phyloP scores from a whole-genome alignment of 2,797 vertebrate genomes.

The Megalops cyprinoides region DNA sequence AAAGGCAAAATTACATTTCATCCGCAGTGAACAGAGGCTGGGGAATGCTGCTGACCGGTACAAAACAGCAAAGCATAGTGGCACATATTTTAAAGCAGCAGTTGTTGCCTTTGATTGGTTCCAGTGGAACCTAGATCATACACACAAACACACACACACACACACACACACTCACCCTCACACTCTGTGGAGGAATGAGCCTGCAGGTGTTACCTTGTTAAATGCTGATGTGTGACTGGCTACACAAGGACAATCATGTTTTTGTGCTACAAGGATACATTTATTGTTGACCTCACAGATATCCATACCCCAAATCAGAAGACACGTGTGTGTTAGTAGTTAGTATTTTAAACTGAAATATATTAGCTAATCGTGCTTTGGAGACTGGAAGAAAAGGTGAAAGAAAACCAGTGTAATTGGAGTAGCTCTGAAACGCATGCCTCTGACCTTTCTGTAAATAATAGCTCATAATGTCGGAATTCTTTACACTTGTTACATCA shows the following conservation, averaged over 20 bases:
- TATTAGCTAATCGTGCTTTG: neutral
- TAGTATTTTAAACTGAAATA: neutral
- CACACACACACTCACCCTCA: too few relatives aligned
- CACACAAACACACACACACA: too few relatives aligned
- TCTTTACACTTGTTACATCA: neutral
- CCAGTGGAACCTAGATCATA: too few relatives aligned
- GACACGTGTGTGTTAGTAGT: neutral
- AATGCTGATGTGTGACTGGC: neutral
- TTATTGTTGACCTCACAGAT: neutral
- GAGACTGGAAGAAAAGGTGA: too few relatives aligned
- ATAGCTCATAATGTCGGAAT: neutral
- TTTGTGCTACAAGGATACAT: neutral
- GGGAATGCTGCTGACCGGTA: neutral
- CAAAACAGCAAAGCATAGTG: neutral
- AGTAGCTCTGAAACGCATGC: neutral
- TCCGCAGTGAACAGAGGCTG: neutral
- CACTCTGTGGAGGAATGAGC: too few relatives aligned
- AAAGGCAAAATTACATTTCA: too few relatives aligned
- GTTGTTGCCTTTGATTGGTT: neutral
- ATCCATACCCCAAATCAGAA: neutral
- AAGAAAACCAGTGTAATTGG: neutral
- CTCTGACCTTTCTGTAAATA: slow-evolving; percentile 7
- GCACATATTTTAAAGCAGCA: neutral
- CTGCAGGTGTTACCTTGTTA: neutral
- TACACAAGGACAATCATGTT: neutral